Percentiles rank a stretch among this genome's conserved stretches.
phyloP scores from a whole-genome alignment of 2,888 invertebrate species.

The Marasmarcha lunaedactyla region DNA sequence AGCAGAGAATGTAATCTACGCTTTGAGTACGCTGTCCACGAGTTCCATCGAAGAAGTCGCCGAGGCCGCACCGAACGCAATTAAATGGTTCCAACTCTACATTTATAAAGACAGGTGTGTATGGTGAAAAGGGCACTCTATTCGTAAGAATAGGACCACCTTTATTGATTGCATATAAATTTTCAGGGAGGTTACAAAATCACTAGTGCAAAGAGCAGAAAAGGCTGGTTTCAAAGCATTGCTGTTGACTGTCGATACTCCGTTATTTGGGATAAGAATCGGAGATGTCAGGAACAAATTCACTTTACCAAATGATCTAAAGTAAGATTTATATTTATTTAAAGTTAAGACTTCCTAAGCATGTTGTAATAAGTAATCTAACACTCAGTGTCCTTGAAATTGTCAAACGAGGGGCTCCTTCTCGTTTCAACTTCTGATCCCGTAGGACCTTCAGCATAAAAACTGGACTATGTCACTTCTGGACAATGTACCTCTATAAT shows the following conservation, averaged over 20 bases:
- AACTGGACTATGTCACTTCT: no score
- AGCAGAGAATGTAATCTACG: conserved; percentile 79
- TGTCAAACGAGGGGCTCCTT: no score
- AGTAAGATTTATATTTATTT: conserved; percentile 41
- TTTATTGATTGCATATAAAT: no score
- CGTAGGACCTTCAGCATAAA: no score
- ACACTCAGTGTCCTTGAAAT: no score
- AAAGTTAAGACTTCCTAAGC: no score
- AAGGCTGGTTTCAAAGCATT: conserved; percentile 87
- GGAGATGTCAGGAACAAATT: conserved; percentile 89
- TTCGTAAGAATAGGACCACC: no score
- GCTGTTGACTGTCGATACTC: conserved; percentile 90
- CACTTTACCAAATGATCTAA: conserved; percentile 81
- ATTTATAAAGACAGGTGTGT: conserved; percentile 84
- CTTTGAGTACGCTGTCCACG: conserved; percentile 87
- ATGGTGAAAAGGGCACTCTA: no score
- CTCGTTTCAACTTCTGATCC: no score
- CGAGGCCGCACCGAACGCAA: conserved; percentile 76
- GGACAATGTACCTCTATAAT: no score
- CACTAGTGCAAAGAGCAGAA: conserved; percentile 83
- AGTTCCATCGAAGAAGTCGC: conserved; percentile 91
- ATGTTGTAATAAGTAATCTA: no score
- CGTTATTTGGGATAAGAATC: conserved; percentile 84
- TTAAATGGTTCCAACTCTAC: conserved; percentile 94
- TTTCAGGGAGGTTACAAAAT: conserved; percentile 74